Evolutionary conservation across 2,797 vertebrate species (phyloP).

Genomic region (Corythornis leucogaster): DNA sequence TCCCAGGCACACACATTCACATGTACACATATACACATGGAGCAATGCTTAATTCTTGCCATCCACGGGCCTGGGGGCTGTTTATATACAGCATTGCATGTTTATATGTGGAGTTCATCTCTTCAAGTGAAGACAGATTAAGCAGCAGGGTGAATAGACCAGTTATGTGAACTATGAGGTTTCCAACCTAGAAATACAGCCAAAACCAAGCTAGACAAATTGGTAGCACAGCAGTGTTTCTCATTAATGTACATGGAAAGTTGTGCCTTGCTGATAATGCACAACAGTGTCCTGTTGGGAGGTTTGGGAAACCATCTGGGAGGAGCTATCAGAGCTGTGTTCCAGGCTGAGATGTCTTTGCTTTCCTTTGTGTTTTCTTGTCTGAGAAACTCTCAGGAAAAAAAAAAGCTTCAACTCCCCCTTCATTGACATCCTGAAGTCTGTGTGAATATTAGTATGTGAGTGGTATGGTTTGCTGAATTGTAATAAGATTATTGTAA

Average conservation of each 20-base stretch:
- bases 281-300: constrained; percentile 49
- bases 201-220: constrained; percentile 68
- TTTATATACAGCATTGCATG: constrained; percentile 14
- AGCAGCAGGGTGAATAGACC: constrained; percentile 59
- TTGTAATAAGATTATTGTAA: neutral
- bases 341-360: neutral
- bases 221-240: constrained; percentile 70
- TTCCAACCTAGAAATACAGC: constrained; percentile 57
- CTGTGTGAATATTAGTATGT: neutral
- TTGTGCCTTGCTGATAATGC: constrained; percentile 65
- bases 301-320: constrained; percentile 49
- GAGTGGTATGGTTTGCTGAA: neutral
- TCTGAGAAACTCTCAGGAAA: neutral
- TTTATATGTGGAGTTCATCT: constrained; percentile 65
- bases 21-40: neutral
- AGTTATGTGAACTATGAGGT: constrained; percentile 62
- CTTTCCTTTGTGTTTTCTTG: neutral
- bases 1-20: neutral
- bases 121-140: constrained; percentile 70
- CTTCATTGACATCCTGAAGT: neutral
- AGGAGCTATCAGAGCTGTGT: neutral
- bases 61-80: neutral
- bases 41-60: constrained; percentile 29
- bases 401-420: neutral
- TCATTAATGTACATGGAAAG: constrained; percentile 60